Base-by-base conservation (phyloP, 1,140 invertebrate species). In the Monochamus saltuarius region DNA sequence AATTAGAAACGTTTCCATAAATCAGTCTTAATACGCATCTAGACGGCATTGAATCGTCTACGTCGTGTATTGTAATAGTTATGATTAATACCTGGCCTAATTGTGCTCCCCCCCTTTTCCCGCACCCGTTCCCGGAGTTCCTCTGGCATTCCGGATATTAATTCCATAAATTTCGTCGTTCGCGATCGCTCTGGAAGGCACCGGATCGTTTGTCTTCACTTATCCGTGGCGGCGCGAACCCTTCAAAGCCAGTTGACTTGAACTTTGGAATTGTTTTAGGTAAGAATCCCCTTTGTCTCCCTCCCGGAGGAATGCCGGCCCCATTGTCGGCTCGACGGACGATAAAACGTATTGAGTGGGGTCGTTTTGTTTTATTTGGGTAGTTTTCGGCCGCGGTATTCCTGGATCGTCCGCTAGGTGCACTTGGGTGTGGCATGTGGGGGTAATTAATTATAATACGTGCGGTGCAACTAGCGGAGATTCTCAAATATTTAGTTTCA, bases 81-180 rank as follows among this genome's bases (percentile, higher is more conserved):
- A 57, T 57, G 56, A 57, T 57, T 57, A 57, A 57, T 57, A 57
- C 56, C 56, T 57, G 56, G 38, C 29, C 56, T 57, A 57, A 57
- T 57, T 57, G 56, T 50, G 37, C 47, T 11, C 42, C 47, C 38
- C 29, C 29, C 42, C 43, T 42, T 42, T 42, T 39, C 43, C 45
- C 34, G 16, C 39, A 7, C 2, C 56, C 47, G 42, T 49, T 42
- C 19, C 46, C 29, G 36, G 22, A 29, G 22, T 29, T 29, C 22
- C 22, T 29, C 22, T 29, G 22, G 22, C 22, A 29, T 29, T 57
- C 62, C 62, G 62, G 62, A 64, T 64, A 64, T 64, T 64, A 64
- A 64, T 64, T 64, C 62, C 62, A 64, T 64, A 64, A 64, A 64
- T 64, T 64, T 59, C 22, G 22, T 51, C 55, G 36, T 29, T 39